These are phyloP conservation scores for Cheilosia vulpina DNA, from an alignment of 2,888 invertebrate genomes.

Conservation along the genomic window DNA sequence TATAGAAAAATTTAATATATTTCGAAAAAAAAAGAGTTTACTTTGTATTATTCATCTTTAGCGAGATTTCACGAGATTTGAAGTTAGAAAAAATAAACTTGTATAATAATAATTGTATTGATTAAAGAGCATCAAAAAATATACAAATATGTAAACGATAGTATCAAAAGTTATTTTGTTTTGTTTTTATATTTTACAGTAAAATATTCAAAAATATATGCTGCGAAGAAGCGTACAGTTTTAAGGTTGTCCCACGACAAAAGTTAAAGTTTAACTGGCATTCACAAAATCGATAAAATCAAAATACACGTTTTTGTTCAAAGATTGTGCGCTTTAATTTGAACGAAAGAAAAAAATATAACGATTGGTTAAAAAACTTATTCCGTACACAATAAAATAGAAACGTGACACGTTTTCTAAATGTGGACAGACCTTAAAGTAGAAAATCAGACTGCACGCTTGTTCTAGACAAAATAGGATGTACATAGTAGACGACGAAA, in stretches of 20 bases:
- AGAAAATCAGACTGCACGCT: conserved; percentile 51
- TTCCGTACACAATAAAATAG: background rate
- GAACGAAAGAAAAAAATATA: background rate
- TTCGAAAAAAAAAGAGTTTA: conserved; percentile 24
- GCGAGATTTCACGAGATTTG: conserved; percentile 78
- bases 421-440: conserved; percentile 11
- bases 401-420: background rate
- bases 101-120: conserved; percentile 27
- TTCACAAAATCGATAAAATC: background rate
- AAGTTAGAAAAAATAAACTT: conserved; percentile 48
- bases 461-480: conserved; percentile 72
- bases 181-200: conserved; percentile 51
- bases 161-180: conserved; percentile 71
- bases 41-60: conserved; percentile 62
- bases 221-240: conserved; percentile 59
- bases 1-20: conserved; percentile 19
- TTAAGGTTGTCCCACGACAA: conserved; percentile 11
- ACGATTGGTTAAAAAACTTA: background rate
- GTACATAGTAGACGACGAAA: conserved; percentile 63
- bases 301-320: background rate
- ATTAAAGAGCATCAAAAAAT: conserved; percentile 71
- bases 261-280: background rate
- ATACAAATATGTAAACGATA: conserved; percentile 73
- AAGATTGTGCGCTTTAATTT: background rate
- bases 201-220: conserved; percentile 68